Evolutionary conservation across 1,140 invertebrate genomes (phyloP), one percentile per base, ranked within the genome.

Genomic region (Monomorium pharaonis): DNA sequence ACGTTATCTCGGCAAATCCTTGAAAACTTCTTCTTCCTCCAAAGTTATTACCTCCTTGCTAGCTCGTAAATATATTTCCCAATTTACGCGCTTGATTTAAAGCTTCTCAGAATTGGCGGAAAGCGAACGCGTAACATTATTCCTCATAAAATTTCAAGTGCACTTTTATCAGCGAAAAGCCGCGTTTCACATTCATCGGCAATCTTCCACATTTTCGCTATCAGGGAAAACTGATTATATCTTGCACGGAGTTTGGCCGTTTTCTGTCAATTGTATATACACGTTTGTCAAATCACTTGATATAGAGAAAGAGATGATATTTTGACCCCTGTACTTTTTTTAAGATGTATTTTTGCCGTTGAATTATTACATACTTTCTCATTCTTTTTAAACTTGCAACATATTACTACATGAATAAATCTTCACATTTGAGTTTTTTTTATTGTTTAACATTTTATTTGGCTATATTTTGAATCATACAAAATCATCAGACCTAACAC

Each of bases 1-100:
- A 69, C 47, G 30, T 58, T 72, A 58, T 72, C 33, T 72, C 33
- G 21, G 24, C 24, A 27, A 72, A 81, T 81, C 49, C 56, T 33
- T 30, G 21, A 30, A 54, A n/a, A n/a, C n/a, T n/a, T n/a, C 10
- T 81, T 10, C 37, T 81, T 72, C 6, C 16, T 4, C 10, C 16
- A 58, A 37, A 83, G 24, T 58, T 81, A 81, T 83, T 83, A 81
- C 69, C 24, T 83, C 37, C 14, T 5, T n/a, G 21, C 51, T 47
- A 24, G 24, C 24, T 83, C 69, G 27, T 58, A 74, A 83, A 74
- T 74, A 83, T 60, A 83, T 74, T 74, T 83, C 37, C 56, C 51
- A 60, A 83, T 74, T 81, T 74, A 47, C 67, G 10, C n/a, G 51
- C 24, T 60, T 58, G 37, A 14, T 72, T 33, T 44, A 54, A 72